Evolutionary conservation across 2,113 vertebrate species (phyloP).

Genomic region (Spea multiplicata): DNA sequence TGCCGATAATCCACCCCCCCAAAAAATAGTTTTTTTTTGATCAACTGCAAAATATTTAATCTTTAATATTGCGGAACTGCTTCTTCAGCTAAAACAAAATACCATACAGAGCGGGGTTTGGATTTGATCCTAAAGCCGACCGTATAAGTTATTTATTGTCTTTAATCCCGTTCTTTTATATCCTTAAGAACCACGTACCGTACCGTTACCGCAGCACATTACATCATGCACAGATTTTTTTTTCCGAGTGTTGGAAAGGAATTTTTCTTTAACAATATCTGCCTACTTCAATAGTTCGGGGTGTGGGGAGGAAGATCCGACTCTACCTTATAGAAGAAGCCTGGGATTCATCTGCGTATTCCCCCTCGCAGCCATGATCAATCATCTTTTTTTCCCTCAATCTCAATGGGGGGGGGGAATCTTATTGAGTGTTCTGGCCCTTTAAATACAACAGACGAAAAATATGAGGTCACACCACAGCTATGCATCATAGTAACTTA

Average conservation of each 20-base stretch:
- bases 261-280: not conserved
- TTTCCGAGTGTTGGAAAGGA: not conserved
- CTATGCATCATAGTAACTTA: not conserved
- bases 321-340: not conserved
- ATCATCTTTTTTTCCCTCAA: not conserved
- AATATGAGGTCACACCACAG: constrained; percentile 2
- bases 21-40: no score
- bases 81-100: not conserved
- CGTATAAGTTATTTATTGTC: constrained; percentile 3
- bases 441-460: not conserved
- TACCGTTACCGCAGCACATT: not conserved
- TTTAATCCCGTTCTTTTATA: constrained; percentile 1
- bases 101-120: no score
- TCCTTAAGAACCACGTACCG: not conserved
- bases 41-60: no score
- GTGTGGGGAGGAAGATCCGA: no score
- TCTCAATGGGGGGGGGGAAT: no score
- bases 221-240: not conserved
- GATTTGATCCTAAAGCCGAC: not conserved
- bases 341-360: not conserved
- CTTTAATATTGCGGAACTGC: no score
- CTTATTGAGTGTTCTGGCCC: not conserved
- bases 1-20: no score
- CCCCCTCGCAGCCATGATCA: not conserved
- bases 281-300: not conserved